A percentile compares a stretch with the other conserved stretches of the same genome.
These are phyloP conservation scores for Oryzias javanicus DNA, from an alignment of 2,113 vertebrate genomes.

Conservation along the genomic window DNA sequence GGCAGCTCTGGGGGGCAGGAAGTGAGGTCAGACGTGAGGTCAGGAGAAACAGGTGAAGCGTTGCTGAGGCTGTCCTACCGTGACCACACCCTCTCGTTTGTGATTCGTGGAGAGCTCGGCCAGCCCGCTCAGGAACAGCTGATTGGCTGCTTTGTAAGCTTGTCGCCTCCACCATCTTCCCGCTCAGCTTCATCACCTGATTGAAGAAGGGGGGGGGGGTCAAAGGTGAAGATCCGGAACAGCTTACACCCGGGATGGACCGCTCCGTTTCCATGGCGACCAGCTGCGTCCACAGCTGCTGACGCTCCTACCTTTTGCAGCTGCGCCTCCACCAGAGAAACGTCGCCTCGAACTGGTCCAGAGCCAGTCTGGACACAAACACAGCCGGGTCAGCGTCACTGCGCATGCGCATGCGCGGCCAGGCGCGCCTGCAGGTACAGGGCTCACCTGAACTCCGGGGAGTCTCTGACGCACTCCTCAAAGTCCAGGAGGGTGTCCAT, in stretches of 20 bases:
- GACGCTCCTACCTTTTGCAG: constrained; percentile 66
- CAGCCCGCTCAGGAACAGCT: constrained; percentile 70
- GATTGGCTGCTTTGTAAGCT: constrained; percentile 71
- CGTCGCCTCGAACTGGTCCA: constrained; percentile 70
- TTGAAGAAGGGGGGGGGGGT: constrained; percentile 15
- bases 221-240: not conserved
- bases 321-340: constrained; percentile 60
- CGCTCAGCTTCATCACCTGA: constrained; percentile 75
- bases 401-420: constrained; percentile 49
- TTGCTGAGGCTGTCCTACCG: constrained; percentile 35
- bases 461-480: constrained; percentile 75
- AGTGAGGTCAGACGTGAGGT: not conserved
- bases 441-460: constrained; percentile 74
- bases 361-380: constrained; percentile 51
- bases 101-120: constrained; percentile 62
- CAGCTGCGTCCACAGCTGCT: constrained; percentile 16
- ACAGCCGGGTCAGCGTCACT: not conserved
- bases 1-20: constrained; percentile 63
- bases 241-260: too few relatives aligned
- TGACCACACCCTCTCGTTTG: constrained; percentile 51
- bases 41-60: not conserved
- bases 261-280: not conserved
- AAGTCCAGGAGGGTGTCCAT: constrained; percentile 79
- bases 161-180: constrained; percentile 77
- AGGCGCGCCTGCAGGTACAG: too few relatives aligned